Percentiles rank a stretch among this genome's conserved stretches.
Evolutionary conservation across 2,797 vertebrate species (phyloP).

Genomic region (Podarcis lilfordi): DNA sequence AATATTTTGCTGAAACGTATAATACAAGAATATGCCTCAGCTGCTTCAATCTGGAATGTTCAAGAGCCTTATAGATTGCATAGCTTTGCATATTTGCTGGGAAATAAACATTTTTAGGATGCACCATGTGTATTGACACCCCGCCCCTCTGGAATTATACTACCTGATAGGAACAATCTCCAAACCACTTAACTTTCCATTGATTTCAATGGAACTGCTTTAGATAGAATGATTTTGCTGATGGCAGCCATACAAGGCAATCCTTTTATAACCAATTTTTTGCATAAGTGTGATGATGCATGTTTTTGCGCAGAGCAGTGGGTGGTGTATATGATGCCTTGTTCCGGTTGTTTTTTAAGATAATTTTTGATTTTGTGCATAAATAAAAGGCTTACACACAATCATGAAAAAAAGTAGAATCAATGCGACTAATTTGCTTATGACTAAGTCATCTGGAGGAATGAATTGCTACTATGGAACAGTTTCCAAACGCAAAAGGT

Average conservation of each 20-base stretch:
- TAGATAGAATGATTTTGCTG: neutral
- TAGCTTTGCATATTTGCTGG: neutral
- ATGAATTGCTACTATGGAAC: slow-evolving; percentile 49
- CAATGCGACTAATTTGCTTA: slow-evolving; percentile 52
- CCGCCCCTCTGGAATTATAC: neutral
- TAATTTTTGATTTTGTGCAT: slow-evolving; percentile 47
- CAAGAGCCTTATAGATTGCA: neutral
- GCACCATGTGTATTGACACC: neutral
- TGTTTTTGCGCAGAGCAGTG: neutral
- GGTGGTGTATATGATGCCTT: neutral
- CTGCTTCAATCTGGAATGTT: neutral
- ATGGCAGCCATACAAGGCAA: neutral
- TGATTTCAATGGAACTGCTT: neutral
- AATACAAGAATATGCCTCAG: fast-evolving
- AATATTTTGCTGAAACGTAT: neutral
- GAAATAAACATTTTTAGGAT: neutral
- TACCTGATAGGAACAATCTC: neutral
- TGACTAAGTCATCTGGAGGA: slow-evolving; percentile 49
- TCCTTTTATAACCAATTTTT: neutral
- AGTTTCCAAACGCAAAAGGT: slow-evolving; percentile 66
- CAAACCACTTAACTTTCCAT: neutral
- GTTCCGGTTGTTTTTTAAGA: slow-evolving; percentile 44
- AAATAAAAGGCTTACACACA: slow-evolving; percentile 50
- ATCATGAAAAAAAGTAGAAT: neutral
- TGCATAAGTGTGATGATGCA: neutral